These are phyloP conservation scores for Cygnus atratus DNA, from an alignment of 2,113 vertebrate genomes.

Conservation along the genomic window DNA sequence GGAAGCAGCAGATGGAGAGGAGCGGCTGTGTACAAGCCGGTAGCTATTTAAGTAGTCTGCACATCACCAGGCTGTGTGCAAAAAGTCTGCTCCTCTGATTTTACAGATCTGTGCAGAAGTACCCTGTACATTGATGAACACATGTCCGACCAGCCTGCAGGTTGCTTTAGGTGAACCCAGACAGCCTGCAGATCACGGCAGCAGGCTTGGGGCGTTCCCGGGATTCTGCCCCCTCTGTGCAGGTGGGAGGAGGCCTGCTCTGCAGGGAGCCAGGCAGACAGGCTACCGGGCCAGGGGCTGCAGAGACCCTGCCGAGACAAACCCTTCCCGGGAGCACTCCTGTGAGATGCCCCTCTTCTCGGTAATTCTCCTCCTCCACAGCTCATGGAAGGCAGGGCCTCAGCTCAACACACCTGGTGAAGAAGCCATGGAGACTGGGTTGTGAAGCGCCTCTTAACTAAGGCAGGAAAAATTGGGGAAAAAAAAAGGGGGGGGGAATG, in stretches of 20 bases:
- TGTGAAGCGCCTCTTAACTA: not conserved
- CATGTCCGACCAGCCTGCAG: fast-evolving
- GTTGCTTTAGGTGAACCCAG: not conserved
- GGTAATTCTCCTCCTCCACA: not conserved
- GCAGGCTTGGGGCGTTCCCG: not conserved
- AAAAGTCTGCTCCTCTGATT: not conserved
- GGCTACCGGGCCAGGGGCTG: fast-evolving
- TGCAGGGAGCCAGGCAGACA: not conserved
- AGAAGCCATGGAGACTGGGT: fast-evolving
- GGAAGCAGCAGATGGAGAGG: not conserved
- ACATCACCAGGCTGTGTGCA: not conserved
- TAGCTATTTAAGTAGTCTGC: not conserved
- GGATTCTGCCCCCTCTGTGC: fast-evolving
- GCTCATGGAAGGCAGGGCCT: not conserved
- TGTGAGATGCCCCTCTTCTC: fast-evolving
- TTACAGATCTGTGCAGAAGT: not conserved
- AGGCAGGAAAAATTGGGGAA: fast-evolving
- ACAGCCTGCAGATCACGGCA: not conserved
- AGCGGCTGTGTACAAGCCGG: not conserved
- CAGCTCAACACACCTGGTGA: fast-evolving
- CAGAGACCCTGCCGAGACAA: not conserved
- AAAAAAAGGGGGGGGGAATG: not conserved
- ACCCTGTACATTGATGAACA: fast-evolving
- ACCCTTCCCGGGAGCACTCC: fast-evolving
- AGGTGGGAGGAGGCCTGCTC: not conserved